These are phyloP conservation scores for Fulmarus glacialis DNA, from an alignment of 2,113 vertebrate species.

Conservation along the genomic window DNA sequence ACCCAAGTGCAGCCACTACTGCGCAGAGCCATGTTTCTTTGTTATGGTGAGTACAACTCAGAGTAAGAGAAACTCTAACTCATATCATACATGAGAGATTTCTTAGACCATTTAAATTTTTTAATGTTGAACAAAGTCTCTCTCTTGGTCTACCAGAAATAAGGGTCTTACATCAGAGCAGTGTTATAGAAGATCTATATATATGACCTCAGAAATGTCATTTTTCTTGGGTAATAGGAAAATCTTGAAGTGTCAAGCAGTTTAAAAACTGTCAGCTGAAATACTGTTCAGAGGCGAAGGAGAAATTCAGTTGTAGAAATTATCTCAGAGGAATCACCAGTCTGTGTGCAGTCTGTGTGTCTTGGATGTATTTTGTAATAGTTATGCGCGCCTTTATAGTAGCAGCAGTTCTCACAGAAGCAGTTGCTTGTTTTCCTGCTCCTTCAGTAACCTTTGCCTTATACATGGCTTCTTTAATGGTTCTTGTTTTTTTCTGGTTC, in stretches of 20 bases:
- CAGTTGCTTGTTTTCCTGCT: not conserved
- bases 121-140: not conserved
- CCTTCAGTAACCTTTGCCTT: not conserved
- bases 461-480: not conserved
- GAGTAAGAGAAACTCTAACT: not conserved
- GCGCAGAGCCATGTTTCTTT: not conserved
- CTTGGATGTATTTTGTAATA: not conserved
- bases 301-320: not conserved
- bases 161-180: not conserved
- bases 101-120: not conserved
- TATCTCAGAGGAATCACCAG: not conserved
- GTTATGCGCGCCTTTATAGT: accelerated
- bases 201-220: not conserved
- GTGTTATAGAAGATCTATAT: not conserved
- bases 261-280: not conserved
- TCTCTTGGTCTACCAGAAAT: not conserved
- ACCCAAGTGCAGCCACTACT: not conserved
- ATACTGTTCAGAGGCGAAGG: not conserved
- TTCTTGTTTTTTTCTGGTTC: not conserved
- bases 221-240: not conserved
- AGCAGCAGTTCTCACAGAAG: not conserved
- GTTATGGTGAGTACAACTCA: not conserved
- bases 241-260: not conserved
- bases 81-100: not conserved
- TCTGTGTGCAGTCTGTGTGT: not conserved